Evolutionary conservation across 1,140 invertebrate species (phyloP).

Genomic region (Zaprionus gabonicus): DNA sequence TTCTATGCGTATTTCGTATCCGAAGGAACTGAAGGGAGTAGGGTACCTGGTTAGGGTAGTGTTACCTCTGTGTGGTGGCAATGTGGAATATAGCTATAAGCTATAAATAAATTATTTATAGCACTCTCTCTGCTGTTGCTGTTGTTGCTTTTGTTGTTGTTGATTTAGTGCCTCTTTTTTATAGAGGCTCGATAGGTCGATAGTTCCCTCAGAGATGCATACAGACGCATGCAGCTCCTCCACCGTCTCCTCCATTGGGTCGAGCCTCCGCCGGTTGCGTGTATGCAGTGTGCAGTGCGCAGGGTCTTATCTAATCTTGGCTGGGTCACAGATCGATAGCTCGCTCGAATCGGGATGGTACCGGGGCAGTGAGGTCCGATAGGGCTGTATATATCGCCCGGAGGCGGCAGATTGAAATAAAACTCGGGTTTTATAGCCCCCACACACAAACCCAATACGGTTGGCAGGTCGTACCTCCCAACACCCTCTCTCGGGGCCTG

Average conservation of each 20-base stretch:
- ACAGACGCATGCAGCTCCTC: conserved; percentile 3
- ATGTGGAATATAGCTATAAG: conserved; percentile 72
- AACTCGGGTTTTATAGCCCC: conserved; percentile 71
- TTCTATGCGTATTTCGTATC: background rate
- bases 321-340: conserved; percentile 74
- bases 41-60: background rate
- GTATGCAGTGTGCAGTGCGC: conserved; percentile 2
- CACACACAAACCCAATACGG: conserved; percentile 50
- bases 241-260: conserved; percentile 4
- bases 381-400: conserved; percentile 69
- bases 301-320: conserved; percentile 70
- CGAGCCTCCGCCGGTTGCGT: conserved; percentile 37
- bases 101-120: conserved; percentile 83
- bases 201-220: conserved; percentile 57
- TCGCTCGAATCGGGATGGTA: background rate
- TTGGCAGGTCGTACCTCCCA: background rate
- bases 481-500: background rate
- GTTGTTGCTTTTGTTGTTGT: conserved; percentile 67
- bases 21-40: background rate
- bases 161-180: conserved; percentile 80
- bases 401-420: conserved; percentile 81
- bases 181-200: conserved; percentile 53
- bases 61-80: conserved; percentile 77
- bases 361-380: conserved; percentile 30
- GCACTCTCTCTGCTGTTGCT: conserved; percentile 41